Percentiles rank a stretch among this genome's conserved stretches.
Evolutionary conservation across 2,888 invertebrate genomes (phyloP).

Genomic region (Norana najaformis): DNA sequence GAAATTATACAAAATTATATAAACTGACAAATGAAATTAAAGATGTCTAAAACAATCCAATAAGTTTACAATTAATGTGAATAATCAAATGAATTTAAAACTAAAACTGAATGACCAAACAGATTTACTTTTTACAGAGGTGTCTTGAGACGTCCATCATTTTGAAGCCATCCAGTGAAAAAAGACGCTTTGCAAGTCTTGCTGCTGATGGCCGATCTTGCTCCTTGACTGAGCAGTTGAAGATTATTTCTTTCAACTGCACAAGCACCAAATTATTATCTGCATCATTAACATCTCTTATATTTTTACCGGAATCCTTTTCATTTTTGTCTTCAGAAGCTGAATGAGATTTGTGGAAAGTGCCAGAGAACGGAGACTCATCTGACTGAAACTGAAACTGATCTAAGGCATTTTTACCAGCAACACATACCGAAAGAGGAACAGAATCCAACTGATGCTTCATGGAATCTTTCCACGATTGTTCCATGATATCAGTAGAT

Average conservation of each 20-base stretch:
- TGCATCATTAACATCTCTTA: neutral
- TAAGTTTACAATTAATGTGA: too few relatives aligned
- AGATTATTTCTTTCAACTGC: neutral
- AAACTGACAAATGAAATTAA: neutral
- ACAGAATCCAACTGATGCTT: neutral
- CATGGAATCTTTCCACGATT: neutral
- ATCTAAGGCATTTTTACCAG: neutral
- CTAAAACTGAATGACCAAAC: neutral
- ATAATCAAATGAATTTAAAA: neutral
- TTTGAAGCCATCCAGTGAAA: conserved; percentile 91
- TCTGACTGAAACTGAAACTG: neutral
- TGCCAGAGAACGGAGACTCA: neutral
- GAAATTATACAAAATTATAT: neutral
- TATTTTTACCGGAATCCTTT: neutral
- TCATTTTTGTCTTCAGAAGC: neutral
- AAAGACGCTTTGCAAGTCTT: conserved; percentile 89
- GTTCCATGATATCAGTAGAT: neutral
- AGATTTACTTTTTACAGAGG: conserved; percentile 90
- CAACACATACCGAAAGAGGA: neutral
- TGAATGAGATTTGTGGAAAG: neutral
- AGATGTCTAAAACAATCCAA: neutral
- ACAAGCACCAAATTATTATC: neutral
- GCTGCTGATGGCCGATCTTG: conserved; percentile 94
- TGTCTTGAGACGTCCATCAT: conserved; percentile 95
- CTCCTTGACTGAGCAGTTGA: conserved; percentile 69